phyloP scores from a whole-genome alignment of 2,797 vertebrate species.

The Argyrosomus regius region DNA sequence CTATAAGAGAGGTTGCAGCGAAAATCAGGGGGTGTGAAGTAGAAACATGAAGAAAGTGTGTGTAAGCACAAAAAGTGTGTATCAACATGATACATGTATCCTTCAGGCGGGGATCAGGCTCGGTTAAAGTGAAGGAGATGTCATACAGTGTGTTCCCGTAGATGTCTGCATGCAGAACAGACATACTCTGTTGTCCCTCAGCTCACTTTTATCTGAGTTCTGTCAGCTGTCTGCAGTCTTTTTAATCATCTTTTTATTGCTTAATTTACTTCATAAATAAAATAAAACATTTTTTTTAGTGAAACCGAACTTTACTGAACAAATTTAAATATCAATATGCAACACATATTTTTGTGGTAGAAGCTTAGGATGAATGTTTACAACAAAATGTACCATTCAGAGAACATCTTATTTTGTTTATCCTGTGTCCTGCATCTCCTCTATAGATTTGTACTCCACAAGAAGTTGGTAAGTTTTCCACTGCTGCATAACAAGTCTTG shows the following conservation, averaged over 20 bases:
- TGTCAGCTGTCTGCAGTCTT: conserved; percentile 31
- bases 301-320: not conserved
- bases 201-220: conserved; percentile 21
- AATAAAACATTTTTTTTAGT: not conserved
- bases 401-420: conserved; percentile 8
- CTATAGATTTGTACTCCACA: conserved; percentile 17
- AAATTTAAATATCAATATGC: conserved; percentile 9
- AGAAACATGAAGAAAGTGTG: conserved; percentile 40
- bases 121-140: conserved; percentile 17
- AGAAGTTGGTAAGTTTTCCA: conserved; percentile 22
- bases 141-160: conserved; percentile 28
- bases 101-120: conserved; percentile 44
- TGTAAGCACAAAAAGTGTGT: conserved; percentile 42
- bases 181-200: conserved; percentile 5
- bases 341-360: conserved; percentile 1
- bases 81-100: conserved; percentile 42
- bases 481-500: conserved; percentile 35
- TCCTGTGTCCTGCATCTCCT: conserved; percentile 26
- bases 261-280: conserved; percentile 19
- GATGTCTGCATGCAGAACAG: conserved; percentile 25
- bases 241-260: conserved; percentile 1
- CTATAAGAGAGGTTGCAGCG: conserved; percentile 40
- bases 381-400: conserved; percentile 27
- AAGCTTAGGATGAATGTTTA: conserved; percentile 18
- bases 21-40: conserved; percentile 46